Evolutionary conservation across 2,113 vertebrate genomes (phyloP).

Genomic region (Piaya cayana): DNA sequence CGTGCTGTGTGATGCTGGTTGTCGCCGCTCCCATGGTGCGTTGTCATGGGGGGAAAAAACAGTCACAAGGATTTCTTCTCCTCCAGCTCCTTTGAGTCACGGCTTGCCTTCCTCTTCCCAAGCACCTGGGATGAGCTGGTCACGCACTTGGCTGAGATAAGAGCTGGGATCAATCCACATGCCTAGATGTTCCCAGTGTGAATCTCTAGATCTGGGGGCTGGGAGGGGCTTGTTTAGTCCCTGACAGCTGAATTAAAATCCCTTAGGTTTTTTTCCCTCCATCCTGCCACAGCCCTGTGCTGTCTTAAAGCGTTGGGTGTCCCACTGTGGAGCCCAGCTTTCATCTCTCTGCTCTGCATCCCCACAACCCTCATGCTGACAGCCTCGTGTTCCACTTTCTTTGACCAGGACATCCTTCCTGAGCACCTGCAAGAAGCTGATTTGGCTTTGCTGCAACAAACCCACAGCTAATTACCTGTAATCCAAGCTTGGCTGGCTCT

Average conservation of each 20-base stretch:
- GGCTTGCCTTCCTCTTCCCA: neutral
- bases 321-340: neutral
- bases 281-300: neutral
- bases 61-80: neutral
- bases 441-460: neutral
- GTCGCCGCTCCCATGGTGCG: conserved; percentile 91
- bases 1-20: conserved; percentile 90
- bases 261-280: neutral
- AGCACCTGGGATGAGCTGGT: accelerated
- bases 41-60: accelerated
- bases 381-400: neutral
- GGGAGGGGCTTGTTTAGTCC: neutral
- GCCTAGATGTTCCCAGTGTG: neutral
- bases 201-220: neutral
- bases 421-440: neutral
- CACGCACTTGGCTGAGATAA: accelerated
- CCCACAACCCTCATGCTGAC: neutral
- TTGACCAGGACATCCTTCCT: neutral
- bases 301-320: neutral
- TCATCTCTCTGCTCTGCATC: neutral
- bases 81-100: neutral
- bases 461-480: neutral
- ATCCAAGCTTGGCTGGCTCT: neutral
- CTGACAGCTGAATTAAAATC: neutral
- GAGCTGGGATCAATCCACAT: neutral